Evolutionary conservation across 2,888 invertebrate species (phyloP).

Genomic region (Sipunculus nudus): DNA sequence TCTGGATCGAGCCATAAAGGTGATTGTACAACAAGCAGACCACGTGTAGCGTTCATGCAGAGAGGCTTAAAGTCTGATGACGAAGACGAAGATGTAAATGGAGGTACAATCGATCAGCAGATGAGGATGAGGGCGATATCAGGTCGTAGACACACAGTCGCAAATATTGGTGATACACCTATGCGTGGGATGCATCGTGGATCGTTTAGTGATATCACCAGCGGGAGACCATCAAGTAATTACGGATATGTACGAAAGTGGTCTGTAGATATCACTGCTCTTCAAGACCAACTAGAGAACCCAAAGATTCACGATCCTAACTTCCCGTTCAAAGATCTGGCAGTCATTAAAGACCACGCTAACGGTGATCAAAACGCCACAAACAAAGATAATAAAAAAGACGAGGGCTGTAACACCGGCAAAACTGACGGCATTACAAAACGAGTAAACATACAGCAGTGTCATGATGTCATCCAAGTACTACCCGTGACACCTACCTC

Average conservation of each 20-base stretch:
- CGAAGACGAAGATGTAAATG: constrained; percentile 18
- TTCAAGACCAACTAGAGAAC: constrained; percentile 63
- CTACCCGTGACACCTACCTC: no score
- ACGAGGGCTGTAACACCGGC: no score
- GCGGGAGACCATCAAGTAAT: constrained; percentile 45
- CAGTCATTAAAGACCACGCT: no score
- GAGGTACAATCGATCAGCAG: constrained; percentile 30
- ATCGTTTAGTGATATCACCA: neutral
- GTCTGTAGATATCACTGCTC: constrained; percentile 62
- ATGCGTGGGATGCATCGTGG: constrained; percentile 7
- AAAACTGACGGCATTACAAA: no score
- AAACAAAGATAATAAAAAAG: no score
- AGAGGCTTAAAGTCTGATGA: constrained; percentile 15
- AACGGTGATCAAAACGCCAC: no score
- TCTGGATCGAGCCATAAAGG: no score
- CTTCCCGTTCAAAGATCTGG: constrained; percentile 14
- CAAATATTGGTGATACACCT: constrained; percentile 35
- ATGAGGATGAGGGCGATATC: constrained; percentile 30
- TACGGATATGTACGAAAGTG: constrained; percentile 64
- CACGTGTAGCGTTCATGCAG: neutral
- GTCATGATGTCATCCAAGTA: no score
- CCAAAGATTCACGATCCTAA: constrained; percentile 54
- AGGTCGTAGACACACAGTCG: constrained; percentile 39
- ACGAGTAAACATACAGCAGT: no score
- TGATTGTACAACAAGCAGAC: no score